These are phyloP conservation scores for Tigriopus californicus DNA, from an alignment of 2,888 invertebrate genomes.

Conservation along the genomic window DNA sequence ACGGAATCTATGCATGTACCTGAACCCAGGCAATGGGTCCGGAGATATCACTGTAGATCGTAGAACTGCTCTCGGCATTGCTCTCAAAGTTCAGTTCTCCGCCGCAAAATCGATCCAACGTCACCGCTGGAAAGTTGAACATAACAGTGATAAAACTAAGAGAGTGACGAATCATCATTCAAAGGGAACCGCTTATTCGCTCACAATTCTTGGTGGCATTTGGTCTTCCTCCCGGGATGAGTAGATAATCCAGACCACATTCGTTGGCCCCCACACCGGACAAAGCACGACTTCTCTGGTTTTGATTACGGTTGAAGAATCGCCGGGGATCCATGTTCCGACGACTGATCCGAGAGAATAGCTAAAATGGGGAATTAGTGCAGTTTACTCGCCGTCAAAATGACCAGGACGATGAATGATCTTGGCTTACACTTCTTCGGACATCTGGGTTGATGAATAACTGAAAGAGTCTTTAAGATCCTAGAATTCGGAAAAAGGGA, in stretches of 20 bases:
- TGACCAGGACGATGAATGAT: no score
- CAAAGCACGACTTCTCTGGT: not conserved
- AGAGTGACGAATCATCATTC: no score
- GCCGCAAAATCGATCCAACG: not conserved
- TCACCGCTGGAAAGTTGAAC: not conserved
- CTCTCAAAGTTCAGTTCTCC: not conserved
- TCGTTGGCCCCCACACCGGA: not conserved
- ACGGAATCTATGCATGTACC: no score
- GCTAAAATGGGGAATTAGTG: no score
- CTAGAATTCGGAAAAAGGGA: no score
- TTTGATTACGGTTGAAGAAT: not conserved
- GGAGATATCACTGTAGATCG: no score
- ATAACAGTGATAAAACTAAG: no score
- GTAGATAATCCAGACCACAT: not conserved
- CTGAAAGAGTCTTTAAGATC: not conserved
- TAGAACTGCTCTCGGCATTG: not conserved
- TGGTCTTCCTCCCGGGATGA: not conserved
- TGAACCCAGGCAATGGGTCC: no score
- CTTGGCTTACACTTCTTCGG: not conserved
- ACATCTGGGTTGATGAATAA: not conserved
- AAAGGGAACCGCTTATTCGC: no score
- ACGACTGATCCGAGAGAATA: no score
- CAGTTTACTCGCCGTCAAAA: no score
- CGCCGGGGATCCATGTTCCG: no score
- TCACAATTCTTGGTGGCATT: not conserved